Evolutionary conservation across 2,113 vertebrate species (phyloP), one percentile per base, ranked within the genome.

Genomic region (Bambusicola thoracicus): DNA sequence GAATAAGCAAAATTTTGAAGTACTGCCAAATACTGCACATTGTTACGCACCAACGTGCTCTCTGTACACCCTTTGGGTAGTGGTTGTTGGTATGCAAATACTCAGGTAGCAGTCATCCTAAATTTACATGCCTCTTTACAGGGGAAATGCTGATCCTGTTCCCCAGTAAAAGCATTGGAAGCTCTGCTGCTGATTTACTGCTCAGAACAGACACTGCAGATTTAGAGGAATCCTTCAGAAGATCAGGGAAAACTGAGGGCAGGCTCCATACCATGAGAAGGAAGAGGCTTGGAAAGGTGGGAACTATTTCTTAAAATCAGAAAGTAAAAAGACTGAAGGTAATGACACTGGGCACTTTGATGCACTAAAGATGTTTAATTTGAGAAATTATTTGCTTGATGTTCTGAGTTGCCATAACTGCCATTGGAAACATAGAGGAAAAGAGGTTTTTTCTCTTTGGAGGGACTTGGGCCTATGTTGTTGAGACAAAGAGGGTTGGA

Each of bases 1-100:
- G 82, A 90, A 92, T 76, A 90, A 94, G 48, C 56, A 48, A 88
- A 51, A 40, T 91, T 95, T 88, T 93, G 80, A 73, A 61, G 36
- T 38, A 6, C n/a, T 95, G 93, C 90, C 90, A 95, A 94, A 78
- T 61, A 13, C 51, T 90, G 63, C 0, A 0, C n/a, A 2, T 38
- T 62, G 55, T 91, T 92, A 82, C 2, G 0, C 70, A 63, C 55
- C 20, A 5, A 36, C 49, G 18, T 7, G 0, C 67, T 89, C 67
- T 69, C 81, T 74, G 69, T 5, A 3, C 56, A n/a, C 30, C 8
- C 32, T 0, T 32, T 79, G 73, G 80, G 81, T 14, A 2, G 79
- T 11, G 5, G 25, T 3, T 65, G 6, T 27, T 13, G 48, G 36
- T 51, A 53, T 68, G 48, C 63, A 69, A 36, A 15, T 38, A 25